Base-by-base conservation (phyloP, 1,140 invertebrate species). In the Probaryconus sp. region DNA sequence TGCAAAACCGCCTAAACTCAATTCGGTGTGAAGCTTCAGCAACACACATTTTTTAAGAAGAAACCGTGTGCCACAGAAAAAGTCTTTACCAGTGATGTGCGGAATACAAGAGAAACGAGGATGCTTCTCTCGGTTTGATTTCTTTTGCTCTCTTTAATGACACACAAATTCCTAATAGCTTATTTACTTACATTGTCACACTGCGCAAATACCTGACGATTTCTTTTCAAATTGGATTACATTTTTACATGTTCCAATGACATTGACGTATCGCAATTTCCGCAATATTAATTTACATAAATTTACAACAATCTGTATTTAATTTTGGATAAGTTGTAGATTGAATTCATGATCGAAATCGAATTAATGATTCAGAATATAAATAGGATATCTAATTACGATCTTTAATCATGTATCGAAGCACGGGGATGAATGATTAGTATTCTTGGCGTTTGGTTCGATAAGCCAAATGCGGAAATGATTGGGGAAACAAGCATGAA, bases 1-100 rank as follows among this genome's bases (percentile, higher is more conserved):
- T 70, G 60, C 60, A 56, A 69, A 76, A 71, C 50, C 67, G 65
- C 56, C 38, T 63, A 76, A 71, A 67, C 56, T 65, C 45, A 40
- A 68, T 74, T 74, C 38, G n/a, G 10, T 13, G 43, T 37, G 6
- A 20, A 53, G 55, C 30, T 55, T 67, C 56, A 55, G 55, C 14
- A 38, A 68, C 37, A 64, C 63, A 61, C 50, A 56, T 64, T 74
- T 68, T 64, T 73, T 63, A 16, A 5, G 1, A 3, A 37, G 24
- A 35, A 58, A 65, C 65, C 48, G 70, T 65, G 48, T 53, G 47
- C 17, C 5, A 50, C 38, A 40, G 10, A 38, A 40, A 0, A 4
- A 14, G 5, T 14, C 51, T 64, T 71, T 71, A 64, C 51, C 37
- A 50, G 21, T 33, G 45, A 60, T 45, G 68, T 72, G 45, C 31